Evolutionary conservation across 2,888 invertebrate genomes (phyloP), one percentile per base, ranked within the genome.

Genomic region (Baccha elongata): DNA sequence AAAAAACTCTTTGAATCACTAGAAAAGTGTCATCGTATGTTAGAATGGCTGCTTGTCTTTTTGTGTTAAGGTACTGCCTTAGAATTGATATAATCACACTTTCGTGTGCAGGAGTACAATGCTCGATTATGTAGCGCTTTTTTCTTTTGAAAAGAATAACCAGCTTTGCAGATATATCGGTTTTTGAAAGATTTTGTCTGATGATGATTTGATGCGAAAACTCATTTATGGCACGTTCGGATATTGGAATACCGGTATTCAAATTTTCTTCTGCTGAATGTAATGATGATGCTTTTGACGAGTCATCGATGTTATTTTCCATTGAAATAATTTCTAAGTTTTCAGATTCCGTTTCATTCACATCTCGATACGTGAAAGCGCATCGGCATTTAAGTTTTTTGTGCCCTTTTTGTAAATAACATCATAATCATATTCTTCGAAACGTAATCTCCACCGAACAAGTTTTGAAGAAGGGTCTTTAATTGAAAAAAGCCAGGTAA

Each of bases 361-460:
- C 7, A 48, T 5, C 11, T 58, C 55, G n/a, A n/a, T n/a, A n/a
- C n/a, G n/a, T n/a, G n/a, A n/a, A n/a, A n/a, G n/a, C n/a, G n/a
- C n/a, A n/a, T n/a, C n/a, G n/a, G n/a, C n/a, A n/a, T n/a, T 85
- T 1, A 60, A 53, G 52, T 85, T 85, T 40, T 13, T 7, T 7
- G 10, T 64, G 4, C 86, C 85, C 11, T 78, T 80, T 40, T 85
- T 86, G 15, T 86, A 85, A 0, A 69, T 32, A 3, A 76, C 29
- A 1, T n/a, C n/a, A n/a, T n/a, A n/a, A n/a, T n/a, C n/a, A n/a
- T n/a, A n/a, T n/a, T n/a, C n/a, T n/a, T n/a, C n/a, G n/a, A n/a
- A n/a, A n/a, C n/a, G n/a, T n/a, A n/a, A n/a, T n/a, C n/a, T n/a
- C n/a, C n/a, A n/a, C n/a, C n/a, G n/a, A n/a, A n/a, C n/a, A n/a